Percentiles rank a stretch among this genome's conserved stretches.
Evolutionary conservation across 2,888 invertebrate species (phyloP).

Genomic region (Neuroscelio doddi): DNA sequence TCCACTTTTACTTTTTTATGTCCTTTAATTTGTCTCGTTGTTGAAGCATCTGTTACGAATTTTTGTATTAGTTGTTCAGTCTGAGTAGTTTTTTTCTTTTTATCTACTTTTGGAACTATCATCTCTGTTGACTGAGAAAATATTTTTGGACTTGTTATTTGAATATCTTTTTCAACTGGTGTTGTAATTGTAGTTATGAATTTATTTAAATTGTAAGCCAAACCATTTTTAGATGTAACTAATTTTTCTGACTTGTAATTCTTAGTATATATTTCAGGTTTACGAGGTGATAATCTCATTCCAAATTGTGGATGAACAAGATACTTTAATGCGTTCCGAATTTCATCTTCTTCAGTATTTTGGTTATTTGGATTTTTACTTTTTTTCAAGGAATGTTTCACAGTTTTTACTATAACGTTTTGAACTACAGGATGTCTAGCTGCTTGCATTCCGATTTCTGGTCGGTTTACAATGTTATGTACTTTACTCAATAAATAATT

Average conservation of each 20-base stretch:
- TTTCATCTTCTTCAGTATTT: conserved; percentile 38
- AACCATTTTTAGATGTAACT: no score
- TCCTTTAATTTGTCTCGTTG: no score
- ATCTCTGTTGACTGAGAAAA: no score
- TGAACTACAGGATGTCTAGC: conserved; percentile 44
- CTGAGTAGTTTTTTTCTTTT: not conserved
- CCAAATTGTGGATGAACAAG: conserved; percentile 19
- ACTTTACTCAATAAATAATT: conserved; percentile 34
- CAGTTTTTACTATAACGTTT: conserved; percentile 57
- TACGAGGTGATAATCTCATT: not conserved
- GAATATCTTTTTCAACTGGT: not conserved
- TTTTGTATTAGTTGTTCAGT: no score
- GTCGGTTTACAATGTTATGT: conserved; percentile 37
- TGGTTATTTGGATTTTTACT: conserved; percentile 13
- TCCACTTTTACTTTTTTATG: no score
- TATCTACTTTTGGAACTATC: no score
- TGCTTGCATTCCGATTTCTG: conserved; percentile 45
- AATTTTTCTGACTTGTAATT: not conserved
- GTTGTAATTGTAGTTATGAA: not conserved
- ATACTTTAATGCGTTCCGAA: conserved; percentile 44
- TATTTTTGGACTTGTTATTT: no score
- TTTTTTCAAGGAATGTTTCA: conserved; percentile 47
- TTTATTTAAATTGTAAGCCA: not conserved
- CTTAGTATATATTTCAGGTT: not conserved
- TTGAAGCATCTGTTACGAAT: no score